Evolutionary conservation across 2,797 vertebrate genomes (phyloP).

Genomic region (Selene dorsalis): DNA sequence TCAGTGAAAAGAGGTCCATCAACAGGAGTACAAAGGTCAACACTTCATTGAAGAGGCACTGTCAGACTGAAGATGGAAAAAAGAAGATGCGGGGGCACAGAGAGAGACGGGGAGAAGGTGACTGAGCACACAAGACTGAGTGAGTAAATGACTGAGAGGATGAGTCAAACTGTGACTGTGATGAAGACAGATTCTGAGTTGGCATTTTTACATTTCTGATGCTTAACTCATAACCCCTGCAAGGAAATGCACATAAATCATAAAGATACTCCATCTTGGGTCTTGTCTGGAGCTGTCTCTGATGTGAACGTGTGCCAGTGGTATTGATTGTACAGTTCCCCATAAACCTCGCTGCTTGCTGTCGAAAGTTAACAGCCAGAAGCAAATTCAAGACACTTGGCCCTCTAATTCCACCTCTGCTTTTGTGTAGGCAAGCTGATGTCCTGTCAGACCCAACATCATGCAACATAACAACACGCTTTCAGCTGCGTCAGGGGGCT

Average conservation of each 20-base stretch:
- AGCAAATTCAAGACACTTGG: background rate
- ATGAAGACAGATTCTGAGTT: slow-evolving; percentile 18
- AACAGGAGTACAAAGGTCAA: slow-evolving; percentile 53
- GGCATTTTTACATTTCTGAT: background rate
- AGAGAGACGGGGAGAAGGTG: slow-evolving; percentile 25
- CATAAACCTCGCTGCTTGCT: slow-evolving; percentile 25
- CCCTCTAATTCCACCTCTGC: background rate
- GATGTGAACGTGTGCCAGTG: background rate
- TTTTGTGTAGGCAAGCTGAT: background rate
- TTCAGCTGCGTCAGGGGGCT: background rate
- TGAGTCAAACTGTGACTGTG: slow-evolving; percentile 23
- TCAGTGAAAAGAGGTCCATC: slow-evolving; percentile 36
- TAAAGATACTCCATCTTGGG: background rate
- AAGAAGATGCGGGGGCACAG: slow-evolving; percentile 1
- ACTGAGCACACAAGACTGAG: slow-evolving; percentile 25
- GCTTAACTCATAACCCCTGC: background rate
- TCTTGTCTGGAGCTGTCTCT: background rate
- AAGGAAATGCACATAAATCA: background rate
- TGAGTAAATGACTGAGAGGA: slow-evolving; percentile 21
- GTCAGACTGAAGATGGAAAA: slow-evolving; percentile 46
- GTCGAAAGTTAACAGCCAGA: background rate
- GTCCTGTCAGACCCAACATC: background rate
- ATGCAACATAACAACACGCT: background rate
- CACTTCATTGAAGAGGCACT: slow-evolving; percentile 42
- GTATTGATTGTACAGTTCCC: background rate